Evolutionary conservation across 2,888 invertebrate species (phyloP), one percentile per base, ranked within the genome.

Genomic region (Terebella lapidaria): DNA sequence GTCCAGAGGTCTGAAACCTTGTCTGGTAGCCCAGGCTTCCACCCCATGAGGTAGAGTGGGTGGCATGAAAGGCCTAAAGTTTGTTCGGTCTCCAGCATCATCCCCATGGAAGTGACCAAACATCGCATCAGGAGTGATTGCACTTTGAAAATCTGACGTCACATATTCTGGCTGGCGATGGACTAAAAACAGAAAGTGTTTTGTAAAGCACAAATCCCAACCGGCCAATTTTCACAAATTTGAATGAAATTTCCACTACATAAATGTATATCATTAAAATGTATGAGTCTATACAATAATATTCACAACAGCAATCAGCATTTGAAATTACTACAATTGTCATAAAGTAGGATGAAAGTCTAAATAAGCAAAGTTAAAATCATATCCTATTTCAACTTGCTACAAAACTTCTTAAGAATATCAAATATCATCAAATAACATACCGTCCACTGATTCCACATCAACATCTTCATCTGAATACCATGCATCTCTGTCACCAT

Each of bases 401-500:
- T n/a, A n/a, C n/a, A n/a, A n/a, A n/a, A n/a, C n/a, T n/a, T n/a
- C n/a, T n/a, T n/a, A n/a, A n/a, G n/a, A n/a, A n/a, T n/a, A n/a
- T n/a, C n/a, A 10, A 35, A 35, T 35, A 35, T 35, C 35, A 35
- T 15, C 18, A 35, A 18, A 35, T 35, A 35, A 35, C 10, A 35
- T 18, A 35, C 35, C 5, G 10, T 60, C 60, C n/a, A 60, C 46
- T 10, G 60, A 60, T 10, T 57, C 60, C 1, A 60, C 57, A 54
- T 60, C 60, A 54, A 60, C 56, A 29, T 60, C 60, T 20, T 60
- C 60, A 54, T 60, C 60, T 5, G 57, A 30, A n/a, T 46, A 46
- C 60, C 60, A 60, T n/a, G n/a, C 28, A 22, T 49, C 49, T 49
- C n/a, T 10, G 24, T 49, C 49, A 49, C 24, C 49, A n/a, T n/a